Base-by-base conservation (phyloP, 2,797 vertebrate species). In the Gallinago stenura region DNA sequence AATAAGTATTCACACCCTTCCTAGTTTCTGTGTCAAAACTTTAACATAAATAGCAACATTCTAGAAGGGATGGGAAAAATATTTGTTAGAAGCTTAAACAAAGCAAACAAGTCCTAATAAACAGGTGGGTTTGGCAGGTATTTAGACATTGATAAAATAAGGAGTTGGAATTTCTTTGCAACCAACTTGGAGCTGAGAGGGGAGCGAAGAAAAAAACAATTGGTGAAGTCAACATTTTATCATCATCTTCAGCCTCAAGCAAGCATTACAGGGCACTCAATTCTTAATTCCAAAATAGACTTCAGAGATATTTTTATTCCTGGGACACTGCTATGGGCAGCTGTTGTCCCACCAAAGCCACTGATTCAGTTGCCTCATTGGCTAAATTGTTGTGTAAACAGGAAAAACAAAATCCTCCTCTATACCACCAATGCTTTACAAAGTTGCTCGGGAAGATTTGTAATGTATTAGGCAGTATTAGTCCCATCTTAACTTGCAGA, bases 381-480 rank as follows among this genome's bases (percentile, higher is more conserved):
- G 25, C 60, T 84, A 56, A 76, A 82, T 26, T 83, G 61, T 75
- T 80, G 62, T 83, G 72, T 87, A 91, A 94, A 75, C 35, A 83
- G 57, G 50, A 92, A 84, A 95, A 88, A 17, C 9, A 88, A 90
- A 83, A 91, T 76, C 24, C 61, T 72, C 33, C 56, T 81, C 43
- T 82, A 66, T 25, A 9, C n/a, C 25, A 84, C 18, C n/a, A 92
- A 39, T 31, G 56, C 39, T 82, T 89, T 87, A 28, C 6, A 18
- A 78, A 87, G 53, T 73, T 87, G 43, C 43, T 95, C 58, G 35
- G 65, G 72, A 91, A 89, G 91, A 89, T 73, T 88, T 76, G 39
- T 88, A 76, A 93, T 72, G 68, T 58, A 56, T 56, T 43, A 87
- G 75, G 77, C 35, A 92, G 73, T 51, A 94, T 65, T 73, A 93